Evolutionary conservation across 2,797 vertebrate genomes (phyloP).

Genomic region (Steatocranus sp.): DNA sequence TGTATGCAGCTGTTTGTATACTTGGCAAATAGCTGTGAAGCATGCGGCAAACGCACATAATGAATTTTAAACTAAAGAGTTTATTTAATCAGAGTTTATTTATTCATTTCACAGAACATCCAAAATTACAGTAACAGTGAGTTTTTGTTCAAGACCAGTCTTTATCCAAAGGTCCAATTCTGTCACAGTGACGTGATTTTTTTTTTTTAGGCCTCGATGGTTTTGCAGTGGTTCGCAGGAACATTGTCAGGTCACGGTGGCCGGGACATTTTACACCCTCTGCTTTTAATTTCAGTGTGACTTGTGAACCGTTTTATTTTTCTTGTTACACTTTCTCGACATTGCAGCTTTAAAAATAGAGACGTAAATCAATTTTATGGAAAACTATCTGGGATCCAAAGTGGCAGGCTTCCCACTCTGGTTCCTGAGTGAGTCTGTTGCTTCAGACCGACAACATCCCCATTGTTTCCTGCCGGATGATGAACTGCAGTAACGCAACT

Average conservation of each 20-base stretch:
- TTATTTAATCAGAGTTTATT: conserved; percentile 15
- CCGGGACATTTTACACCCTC: background rate
- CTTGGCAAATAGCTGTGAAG: conserved; percentile 14
- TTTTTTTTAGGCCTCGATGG: background rate
- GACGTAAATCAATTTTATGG: conserved; percentile 5
- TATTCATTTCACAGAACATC: background rate
- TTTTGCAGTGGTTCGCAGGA: background rate
- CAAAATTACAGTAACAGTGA: background rate
- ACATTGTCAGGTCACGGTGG: background rate
- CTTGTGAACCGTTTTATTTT: background rate
- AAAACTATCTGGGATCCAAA: conserved; percentile 9
- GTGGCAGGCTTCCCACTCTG: conserved; percentile 54
- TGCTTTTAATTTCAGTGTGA: background rate
- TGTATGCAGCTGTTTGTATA: conserved; percentile 27
- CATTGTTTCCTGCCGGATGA: conserved; percentile 72
- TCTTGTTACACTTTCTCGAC: background rate
- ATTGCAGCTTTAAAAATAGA: background rate
- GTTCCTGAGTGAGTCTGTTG: conserved; percentile 61
- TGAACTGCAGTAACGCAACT: conserved; percentile 40
- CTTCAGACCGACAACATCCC: conserved; percentile 54
- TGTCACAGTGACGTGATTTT: background rate
- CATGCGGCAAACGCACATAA: background rate
- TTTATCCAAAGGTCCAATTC: background rate
- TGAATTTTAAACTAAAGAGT: background rate
- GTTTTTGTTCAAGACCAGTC: background rate